A percentile compares a stretch with the other conserved stretches of the same genome.
These are phyloP conservation scores for Zaprionus camerounensis DNA, from an alignment of 1,140 invertebrate genomes.

Conservation along the genomic window DNA sequence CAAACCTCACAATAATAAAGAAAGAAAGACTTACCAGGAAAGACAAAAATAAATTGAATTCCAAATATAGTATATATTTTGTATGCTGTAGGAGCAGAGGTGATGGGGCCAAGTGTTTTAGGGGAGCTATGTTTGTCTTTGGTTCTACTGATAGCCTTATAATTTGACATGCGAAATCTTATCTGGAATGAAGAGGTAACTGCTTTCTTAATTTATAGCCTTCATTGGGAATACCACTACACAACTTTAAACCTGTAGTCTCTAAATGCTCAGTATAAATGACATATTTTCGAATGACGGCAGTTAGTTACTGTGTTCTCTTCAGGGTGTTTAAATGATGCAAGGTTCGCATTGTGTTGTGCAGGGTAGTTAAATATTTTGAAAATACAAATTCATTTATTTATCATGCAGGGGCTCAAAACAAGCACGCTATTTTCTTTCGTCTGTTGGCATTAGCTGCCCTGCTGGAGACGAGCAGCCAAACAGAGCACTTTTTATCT, in stretches of 20 bases:
- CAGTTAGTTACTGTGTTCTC: conserved; percentile 23
- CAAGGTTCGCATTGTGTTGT: conserved; percentile 20
- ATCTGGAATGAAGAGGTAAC: conserved; percentile 45
- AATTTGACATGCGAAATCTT: conserved; percentile 62
- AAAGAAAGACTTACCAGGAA: not conserved
- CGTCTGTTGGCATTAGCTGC: conserved; percentile 30
- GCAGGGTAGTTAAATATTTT: not conserved
- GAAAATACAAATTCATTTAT: not conserved
- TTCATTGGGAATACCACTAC: conserved; percentile 16
- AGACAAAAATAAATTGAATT: not conserved
- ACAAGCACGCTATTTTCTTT: not conserved
- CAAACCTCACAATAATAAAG: not conserved
- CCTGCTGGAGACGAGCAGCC: conserved; percentile 40
- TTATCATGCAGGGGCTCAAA: not conserved
- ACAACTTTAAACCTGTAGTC: not conserved
- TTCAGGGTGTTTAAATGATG: conserved; percentile 10
- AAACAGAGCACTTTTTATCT: conserved; percentile 36
- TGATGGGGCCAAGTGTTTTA: not conserved
- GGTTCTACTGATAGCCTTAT: conserved; percentile 27
- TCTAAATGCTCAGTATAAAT: conserved; percentile 29
- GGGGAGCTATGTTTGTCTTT: not conserved
- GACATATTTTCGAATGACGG: not conserved
- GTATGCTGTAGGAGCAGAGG: not conserved
- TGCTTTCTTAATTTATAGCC: conserved; percentile 62
- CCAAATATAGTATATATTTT: not conserved